Evolutionary conservation across 2,113 vertebrate genomes (phyloP), one percentile per base, ranked within the genome.

Genomic region (Cheirogaleus medius): DNA sequence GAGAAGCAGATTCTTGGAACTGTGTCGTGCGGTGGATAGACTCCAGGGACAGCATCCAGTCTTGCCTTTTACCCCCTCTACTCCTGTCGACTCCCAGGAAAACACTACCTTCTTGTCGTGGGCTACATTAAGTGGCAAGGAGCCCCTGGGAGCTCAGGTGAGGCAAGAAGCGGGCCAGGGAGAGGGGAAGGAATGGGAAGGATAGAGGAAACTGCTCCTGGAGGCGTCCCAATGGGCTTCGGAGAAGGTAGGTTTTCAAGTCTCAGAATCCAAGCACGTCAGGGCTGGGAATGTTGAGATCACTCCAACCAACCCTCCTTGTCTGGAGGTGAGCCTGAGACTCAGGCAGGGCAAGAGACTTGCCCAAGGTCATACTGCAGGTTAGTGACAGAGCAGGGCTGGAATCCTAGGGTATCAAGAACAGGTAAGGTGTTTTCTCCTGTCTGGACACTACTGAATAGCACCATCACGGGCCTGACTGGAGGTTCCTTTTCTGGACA

Each of bases 31-130:
- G 64, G 81, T 63, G 87, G 78, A 56, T 0, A n/a, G 78, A 86
- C 68, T 7, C 52, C 49, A 42, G 85, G 66, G 25, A n/a, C 8
- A 68, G 81, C 0, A 0, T 81, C 80, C 54, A 94, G 87, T 52
- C 87, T 87, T 83, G 71, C 39, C 81, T 90, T 91, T 91, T 64
- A 92, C 87, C 54, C 21, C 11, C 58, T 77, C 11, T 9, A 64
- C 87, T 95, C 90, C 90, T 93, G 78, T 95, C 64, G 84, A 90
- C 87, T 96, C 96, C 86, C 49, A 92, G 87, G 95, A 97, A 98
- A 97, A 92, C 89, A 93, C 81, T 97, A 85, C 84, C 92, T 66
- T 96, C 90, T 94, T 92, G 94, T 92, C 68, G 81, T 52, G 37
- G 92, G 84, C 56, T 63, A 85, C 6, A 71, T 96, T 96, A 95